Percentiles rank a stretch among this genome's conserved stretches.
These are phyloP conservation scores for Gulo gulo DNA, from an alignment of 2,113 vertebrate genomes.

Conservation along the genomic window DNA sequence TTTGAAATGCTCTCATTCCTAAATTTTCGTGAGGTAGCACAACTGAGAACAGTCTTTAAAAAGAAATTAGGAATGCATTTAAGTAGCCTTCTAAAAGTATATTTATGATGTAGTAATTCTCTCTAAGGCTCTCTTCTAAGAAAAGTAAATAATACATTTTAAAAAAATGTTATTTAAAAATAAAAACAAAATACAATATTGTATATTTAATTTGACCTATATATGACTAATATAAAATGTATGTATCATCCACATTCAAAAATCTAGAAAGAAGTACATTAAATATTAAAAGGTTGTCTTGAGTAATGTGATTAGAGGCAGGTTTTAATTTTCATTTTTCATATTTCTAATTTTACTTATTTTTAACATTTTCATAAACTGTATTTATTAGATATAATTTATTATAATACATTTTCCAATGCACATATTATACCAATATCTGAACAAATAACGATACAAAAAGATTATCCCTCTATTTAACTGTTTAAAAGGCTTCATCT, in stretches of 20 bases:
- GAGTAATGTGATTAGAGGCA: not conserved
- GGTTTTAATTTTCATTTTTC: constrained; percentile 44
- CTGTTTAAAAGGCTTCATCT: not conserved
- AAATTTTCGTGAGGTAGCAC: not conserved
- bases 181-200: not conserved
- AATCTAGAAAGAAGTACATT: not conserved
- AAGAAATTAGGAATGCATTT: constrained; percentile 25
- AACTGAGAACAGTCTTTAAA: not conserved
- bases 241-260: not conserved
- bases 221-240: not conserved
- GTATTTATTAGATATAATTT: not conserved
- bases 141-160: constrained; percentile 23
- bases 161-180: not conserved
- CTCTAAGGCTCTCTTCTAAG: not conserved
- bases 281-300: not conserved
- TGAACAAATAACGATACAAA: constrained; percentile 33
- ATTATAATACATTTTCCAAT: not conserved
- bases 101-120: not conserved
- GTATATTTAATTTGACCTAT: not conserved
- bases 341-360: not conserved
- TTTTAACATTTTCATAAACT: not conserved
- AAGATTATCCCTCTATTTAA: not conserved
- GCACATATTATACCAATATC: not conserved
- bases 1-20: not conserved
- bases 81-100: not conserved